Conservation (phyloP, 2,888 invertebrate genomes). For the Timema cristinae region DNA sequence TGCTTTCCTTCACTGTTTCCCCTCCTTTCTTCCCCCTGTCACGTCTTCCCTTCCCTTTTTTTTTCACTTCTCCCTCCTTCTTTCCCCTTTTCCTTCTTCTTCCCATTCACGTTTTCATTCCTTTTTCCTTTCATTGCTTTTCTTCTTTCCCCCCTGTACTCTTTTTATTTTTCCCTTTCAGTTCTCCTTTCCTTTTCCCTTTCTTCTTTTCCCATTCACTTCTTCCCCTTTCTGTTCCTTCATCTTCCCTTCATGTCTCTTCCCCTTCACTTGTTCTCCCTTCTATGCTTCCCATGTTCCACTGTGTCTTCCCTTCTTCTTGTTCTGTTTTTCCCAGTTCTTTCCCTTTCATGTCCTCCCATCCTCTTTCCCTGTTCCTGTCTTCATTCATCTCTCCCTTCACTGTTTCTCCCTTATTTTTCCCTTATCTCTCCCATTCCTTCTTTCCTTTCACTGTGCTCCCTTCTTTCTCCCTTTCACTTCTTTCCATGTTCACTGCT, state of each 20-base stretch:
- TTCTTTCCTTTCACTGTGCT: background rate
- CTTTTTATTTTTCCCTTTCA: slow-evolving; percentile 4
- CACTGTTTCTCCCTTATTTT: no score
- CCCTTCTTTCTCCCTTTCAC: background rate
- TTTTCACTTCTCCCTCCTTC: background rate
- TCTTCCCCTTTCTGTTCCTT: no score
- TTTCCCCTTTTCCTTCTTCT: slow-evolving; percentile 10
- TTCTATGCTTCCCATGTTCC: background rate
- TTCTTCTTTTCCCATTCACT: no score
- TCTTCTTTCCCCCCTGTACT: background rate
- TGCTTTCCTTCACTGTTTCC: no score
- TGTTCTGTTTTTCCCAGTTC: background rate
- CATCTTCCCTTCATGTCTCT: background rate
- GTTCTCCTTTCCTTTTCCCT: background rate
- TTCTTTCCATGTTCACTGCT: background rate
- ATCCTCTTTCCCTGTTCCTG: background rate
- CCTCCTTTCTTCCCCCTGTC: background rate
- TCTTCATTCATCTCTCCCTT: background rate
- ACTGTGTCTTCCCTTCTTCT: background rate
- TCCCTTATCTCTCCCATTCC: background rate
- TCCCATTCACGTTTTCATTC: slow-evolving; percentile 7
- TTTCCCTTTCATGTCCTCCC: background rate
- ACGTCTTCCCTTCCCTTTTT: background rate
- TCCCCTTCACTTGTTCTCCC: no score
- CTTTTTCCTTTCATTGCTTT: slow-evolving; percentile 11